Conservation (phyloP, 2,797 vertebrate genomes). For the Protonibea diacanthus region DNA sequence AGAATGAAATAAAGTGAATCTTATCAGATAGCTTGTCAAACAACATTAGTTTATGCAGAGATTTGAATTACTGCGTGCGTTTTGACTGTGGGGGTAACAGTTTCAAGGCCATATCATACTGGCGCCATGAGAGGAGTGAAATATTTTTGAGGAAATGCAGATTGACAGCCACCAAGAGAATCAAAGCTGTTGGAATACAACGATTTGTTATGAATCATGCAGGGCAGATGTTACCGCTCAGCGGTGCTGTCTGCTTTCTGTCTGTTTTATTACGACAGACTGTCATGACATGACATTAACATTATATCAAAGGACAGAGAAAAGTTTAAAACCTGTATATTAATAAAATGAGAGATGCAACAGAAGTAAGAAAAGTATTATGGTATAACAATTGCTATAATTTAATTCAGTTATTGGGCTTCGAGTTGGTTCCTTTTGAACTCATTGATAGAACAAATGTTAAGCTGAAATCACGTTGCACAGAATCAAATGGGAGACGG, state of each 20-base stretch:
- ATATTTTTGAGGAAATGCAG: conserved; percentile 66
- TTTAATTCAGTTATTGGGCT: background rate
- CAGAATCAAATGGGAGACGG: background rate
- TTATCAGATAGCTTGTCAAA: conserved; percentile 71
- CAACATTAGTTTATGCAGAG: conserved; percentile 58
- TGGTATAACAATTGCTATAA: background rate
- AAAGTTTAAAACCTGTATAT: conserved; percentile 4
- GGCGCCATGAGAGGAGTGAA: conserved; percentile 48
- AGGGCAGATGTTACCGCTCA: conserved; percentile 28
- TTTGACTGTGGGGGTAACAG: conserved; percentile 49
- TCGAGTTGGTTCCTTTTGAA: background rate
- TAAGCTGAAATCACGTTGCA: background rate
- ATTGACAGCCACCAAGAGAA: conserved; percentile 72
- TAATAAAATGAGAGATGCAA: background rate
- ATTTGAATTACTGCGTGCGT: conserved; percentile 61
- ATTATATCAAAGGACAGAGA: conserved; percentile 4
- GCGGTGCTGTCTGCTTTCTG: conserved; percentile 35
- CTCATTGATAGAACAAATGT: background rate
- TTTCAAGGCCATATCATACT: conserved; percentile 54
- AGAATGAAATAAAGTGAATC: conserved; percentile 74
- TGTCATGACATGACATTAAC: conserved; percentile 15
- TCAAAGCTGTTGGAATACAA: conserved; percentile 62
- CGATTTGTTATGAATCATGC: conserved; percentile 70
- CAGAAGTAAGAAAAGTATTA: too few species aligned
- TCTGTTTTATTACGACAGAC: conserved; percentile 29